phyloP scores from a whole-genome alignment of 2,113 vertebrate species.

The Anguilla rostrata region DNA sequence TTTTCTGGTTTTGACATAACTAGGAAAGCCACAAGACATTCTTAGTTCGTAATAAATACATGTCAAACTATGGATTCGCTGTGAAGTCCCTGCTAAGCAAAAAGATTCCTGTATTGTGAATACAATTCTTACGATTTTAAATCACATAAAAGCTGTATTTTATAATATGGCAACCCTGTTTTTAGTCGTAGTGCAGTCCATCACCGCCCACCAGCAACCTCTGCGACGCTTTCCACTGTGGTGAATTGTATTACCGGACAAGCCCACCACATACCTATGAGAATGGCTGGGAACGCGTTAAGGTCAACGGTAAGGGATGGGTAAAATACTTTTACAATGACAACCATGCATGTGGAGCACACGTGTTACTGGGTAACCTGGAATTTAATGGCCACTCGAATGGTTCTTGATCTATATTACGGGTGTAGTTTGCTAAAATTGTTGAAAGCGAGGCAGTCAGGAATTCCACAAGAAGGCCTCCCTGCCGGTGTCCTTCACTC shows the following conservation, averaged over 20 bases:
- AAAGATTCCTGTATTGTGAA: too few relatives aligned
- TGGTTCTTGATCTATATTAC: not conserved
- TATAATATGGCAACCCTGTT: conserved; percentile 10
- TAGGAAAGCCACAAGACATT: too few relatives aligned
- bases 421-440: not conserved
- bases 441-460: not conserved
- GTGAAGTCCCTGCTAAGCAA: too few relatives aligned
- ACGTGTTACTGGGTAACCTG: not conserved
- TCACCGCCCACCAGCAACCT: not conserved
- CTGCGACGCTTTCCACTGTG: not conserved
- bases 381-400: not conserved
- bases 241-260: not conserved
- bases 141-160: not conserved
- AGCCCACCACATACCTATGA: conserved; percentile 21
- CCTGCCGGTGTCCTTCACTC: not conserved
- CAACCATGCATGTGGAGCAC: not conserved
- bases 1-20: too few relatives aligned
- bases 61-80: too few relatives aligned
- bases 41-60: too few relatives aligned
- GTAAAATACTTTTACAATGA: not conserved
- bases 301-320: conserved; percentile 69
- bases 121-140: too few relatives aligned
- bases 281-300: conserved; percentile 69
- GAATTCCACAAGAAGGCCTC: not conserved
- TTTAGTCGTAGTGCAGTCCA: conserved; percentile 18